Evolutionary conservation across 2,888 invertebrate genomes (phyloP), one percentile per base, ranked within the genome.

Genomic region (Pyrrhosoma nymphula): DNA sequence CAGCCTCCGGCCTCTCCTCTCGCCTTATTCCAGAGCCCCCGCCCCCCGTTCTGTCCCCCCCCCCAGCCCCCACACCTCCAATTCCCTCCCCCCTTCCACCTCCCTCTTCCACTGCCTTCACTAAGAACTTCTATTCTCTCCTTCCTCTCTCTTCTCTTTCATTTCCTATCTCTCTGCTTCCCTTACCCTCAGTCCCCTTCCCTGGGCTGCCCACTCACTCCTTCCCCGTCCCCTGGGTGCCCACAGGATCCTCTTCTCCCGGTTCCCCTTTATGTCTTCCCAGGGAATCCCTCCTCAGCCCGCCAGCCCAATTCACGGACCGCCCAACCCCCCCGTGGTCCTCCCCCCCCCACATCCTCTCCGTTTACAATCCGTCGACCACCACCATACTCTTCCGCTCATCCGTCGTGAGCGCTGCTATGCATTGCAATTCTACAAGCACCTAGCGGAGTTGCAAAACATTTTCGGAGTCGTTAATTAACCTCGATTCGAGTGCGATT

Each of bases 11-110:
- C 95, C 88, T 96, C 95, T 95, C 96, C 96, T 96, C 96, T 96
- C 96, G 96, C 96, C 96, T 96, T 96, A 96, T 96, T 96, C 96
- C 96, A 96, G 96, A 96, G 96, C 95, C 96, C 95, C 95, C 95
- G 95, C 90, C 95, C 95, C 93, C 88, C 90, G 35, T 90, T 75
- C 95, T 88, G 95, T 95, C 93, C 95, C 95, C 95, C 95, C 60
- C 95, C 95, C 95, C 95, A 90, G 95, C 95, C 95, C 95, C 95
- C 60, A 20, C n/a, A 23, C 47, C 20, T 26, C 56, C 26, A 26
- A 60, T 60, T 47, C n/a, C 93, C 18, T 26, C 93, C 47, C 35
- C 69, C 63, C 56, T 91, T 90, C 95, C 95, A 75, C 35, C 63
- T n/a, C 90, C 18, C 75, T 60, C 56, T 75, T 95, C 63, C 75